Conservation (phyloP, 2,113 vertebrate genomes). For the Theristicus caerulescens region DNA sequence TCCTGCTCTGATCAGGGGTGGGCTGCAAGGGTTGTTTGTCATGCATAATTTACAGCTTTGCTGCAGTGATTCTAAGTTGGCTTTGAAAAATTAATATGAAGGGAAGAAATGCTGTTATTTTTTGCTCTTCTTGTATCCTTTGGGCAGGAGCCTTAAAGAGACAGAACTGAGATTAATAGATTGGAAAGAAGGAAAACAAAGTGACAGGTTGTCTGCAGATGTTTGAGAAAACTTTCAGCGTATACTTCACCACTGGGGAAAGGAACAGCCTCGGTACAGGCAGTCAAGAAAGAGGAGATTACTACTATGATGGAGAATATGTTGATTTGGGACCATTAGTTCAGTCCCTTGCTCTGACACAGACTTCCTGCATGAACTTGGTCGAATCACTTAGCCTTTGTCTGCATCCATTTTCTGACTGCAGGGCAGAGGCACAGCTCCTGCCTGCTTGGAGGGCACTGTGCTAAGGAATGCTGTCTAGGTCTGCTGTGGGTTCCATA, state of each 20-base stretch:
- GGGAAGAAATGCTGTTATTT: constrained; percentile 11
- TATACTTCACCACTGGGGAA: neutral
- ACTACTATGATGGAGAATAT: neutral
- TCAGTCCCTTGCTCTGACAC: neutral
- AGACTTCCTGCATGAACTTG: neutral
- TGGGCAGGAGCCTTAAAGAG: constrained; percentile 21
- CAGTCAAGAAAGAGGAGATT: too few relatives aligned
- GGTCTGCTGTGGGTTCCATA: neutral
- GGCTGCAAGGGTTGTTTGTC: neutral
- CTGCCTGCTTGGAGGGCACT: neutral
- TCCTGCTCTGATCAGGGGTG: neutral
- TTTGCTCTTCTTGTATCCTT: neutral
- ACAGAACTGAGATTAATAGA: constrained; percentile 4
- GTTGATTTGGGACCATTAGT: neutral
- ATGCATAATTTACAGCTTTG: neutral
- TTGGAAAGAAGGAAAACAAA: neutral
- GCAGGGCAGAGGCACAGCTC: neutral
- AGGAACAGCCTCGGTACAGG: neutral
- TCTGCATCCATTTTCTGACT: accelerated
- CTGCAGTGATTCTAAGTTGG: neutral
- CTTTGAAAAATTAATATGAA: constrained; percentile 6
- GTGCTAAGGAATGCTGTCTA: neutral
- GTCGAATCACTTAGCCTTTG: neutral
- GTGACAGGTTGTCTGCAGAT: neutral
- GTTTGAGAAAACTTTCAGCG: neutral